These are phyloP conservation scores for Melolontha melolontha DNA, from an alignment of 2,888 invertebrate species.

Conservation along the genomic window DNA sequence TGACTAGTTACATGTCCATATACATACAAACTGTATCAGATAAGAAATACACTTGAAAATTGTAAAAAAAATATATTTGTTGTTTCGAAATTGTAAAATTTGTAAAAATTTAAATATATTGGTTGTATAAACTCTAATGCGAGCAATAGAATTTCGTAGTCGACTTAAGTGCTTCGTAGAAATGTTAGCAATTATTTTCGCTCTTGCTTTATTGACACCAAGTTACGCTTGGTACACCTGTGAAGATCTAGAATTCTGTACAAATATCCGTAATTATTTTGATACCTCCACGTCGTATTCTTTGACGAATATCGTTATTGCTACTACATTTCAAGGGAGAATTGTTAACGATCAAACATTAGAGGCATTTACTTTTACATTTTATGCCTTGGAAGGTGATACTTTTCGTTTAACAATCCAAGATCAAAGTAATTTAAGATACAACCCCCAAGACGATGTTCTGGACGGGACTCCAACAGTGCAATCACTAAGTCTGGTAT, in stretches of 20 bases:
- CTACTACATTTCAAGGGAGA: neutral
- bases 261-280: conserved; percentile 5
- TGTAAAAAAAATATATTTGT: too few relatives aligned
- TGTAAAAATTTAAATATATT: too few relatives aligned
- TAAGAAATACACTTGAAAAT: too few relatives aligned
- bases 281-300: conserved; percentile 2
- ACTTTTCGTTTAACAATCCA: conserved; percentile 31
- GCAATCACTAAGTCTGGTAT: conserved; percentile 1
- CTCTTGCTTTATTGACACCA: neutral
- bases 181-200: neutral
- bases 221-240: conserved; percentile 21
- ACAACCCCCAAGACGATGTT: conserved; percentile 17
- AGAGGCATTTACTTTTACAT: conserved; percentile 6
- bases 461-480: conserved; percentile 27
- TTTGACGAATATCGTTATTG: neutral
- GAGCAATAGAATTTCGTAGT: too few relatives aligned
- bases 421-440: conserved; percentile 28
- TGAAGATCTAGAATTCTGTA: conserved; percentile 24
- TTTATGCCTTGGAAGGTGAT: conserved; percentile 8
- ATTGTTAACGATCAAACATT: conserved; percentile 4
- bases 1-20: too few relatives aligned
- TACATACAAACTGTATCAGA: too few relatives aligned
- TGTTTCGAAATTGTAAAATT: too few relatives aligned
- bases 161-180: neutral
- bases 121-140: too few relatives aligned